A percentile compares a stretch with the other conserved stretches of the same genome.
Evolutionary conservation across 2,113 vertebrate genomes (phyloP).

Genomic region (Coreoperca whiteheadi): DNA sequence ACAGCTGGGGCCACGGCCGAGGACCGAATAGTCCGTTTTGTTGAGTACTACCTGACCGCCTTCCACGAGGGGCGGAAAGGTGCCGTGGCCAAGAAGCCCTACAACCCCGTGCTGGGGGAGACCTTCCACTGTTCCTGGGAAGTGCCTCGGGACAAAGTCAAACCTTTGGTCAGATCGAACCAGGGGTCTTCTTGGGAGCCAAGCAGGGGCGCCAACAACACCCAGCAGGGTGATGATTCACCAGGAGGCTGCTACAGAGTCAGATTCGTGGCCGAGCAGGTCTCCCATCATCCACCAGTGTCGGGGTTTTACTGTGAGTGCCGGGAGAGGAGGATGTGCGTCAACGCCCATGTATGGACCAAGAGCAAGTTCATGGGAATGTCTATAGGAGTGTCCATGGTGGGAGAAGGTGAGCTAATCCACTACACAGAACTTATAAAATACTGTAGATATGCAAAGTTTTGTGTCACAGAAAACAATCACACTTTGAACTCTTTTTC

Average conservation of each 20-base stretch:
- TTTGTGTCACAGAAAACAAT: no score
- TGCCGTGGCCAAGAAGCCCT: constrained; percentile 96
- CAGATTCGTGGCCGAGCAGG: constrained; percentile 94
- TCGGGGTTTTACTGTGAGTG: constrained; percentile 98
- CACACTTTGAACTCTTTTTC: no score
- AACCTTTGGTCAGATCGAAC: constrained; percentile 77
- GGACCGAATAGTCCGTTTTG: constrained; percentile 93
- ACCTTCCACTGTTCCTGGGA: constrained; percentile 97
- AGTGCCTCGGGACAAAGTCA: constrained; percentile 90
- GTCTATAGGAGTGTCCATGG: constrained; percentile 98
- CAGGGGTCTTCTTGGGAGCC: constrained; percentile 71
- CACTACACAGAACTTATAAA: not conserved
- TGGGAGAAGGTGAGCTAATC: constrained; percentile 90
- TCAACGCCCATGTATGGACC: constrained; percentile 95
- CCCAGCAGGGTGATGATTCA: constrained; percentile 71
- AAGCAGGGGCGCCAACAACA: constrained; percentile 64
- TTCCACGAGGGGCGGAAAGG: constrained; percentile 98
- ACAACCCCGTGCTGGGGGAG: constrained; percentile 96
- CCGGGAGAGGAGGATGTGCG: constrained; percentile 91
- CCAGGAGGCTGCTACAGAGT: constrained; percentile 86
- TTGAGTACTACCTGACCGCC: constrained; percentile 97
- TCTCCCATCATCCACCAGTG: constrained; percentile 95
- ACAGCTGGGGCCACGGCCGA: constrained; percentile 88
- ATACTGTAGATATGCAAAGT: not conserved
- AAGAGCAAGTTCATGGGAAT: constrained; percentile 99